A percentile compares a stretch with the other conserved stretches of the same genome.
Evolutionary conservation across 2,797 vertebrate genomes (phyloP).

Genomic region (Chelonia mydas): DNA sequence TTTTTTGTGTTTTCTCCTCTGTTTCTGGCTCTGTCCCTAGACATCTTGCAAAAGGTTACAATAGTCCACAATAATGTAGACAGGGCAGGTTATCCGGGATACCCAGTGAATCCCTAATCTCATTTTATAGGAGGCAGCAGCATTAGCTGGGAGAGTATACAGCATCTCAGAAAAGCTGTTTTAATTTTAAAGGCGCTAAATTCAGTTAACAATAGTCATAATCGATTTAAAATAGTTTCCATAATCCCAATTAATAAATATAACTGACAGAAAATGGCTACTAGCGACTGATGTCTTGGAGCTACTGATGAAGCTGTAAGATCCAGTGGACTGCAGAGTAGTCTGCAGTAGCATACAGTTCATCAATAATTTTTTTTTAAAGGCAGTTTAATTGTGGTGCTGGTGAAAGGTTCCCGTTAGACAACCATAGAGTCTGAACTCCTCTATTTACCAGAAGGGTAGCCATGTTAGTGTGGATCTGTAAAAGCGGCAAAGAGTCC

Average conservation of each 20-base stretch:
- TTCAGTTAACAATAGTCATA: not conserved
- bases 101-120: rapidly evolving
- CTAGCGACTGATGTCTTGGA: not conserved
- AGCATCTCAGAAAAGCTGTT: not conserved
- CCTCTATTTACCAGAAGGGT: too few species aligned
- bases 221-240: not conserved
- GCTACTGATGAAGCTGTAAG: not conserved
- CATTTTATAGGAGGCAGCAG: not conserved
- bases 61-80: not conserved
- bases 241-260: not conserved
- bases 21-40: not conserved
- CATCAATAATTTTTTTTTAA: not conserved
- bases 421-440: not conserved
- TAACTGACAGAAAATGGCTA: not conserved
- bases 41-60: not conserved
- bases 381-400: not conserved
- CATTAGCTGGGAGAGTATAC: not conserved
- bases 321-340: not conserved
- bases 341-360: not conserved
- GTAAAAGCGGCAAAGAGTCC: too few species aligned
- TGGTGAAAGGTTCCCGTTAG: not conserved
- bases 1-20: rapidly evolving
- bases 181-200: not conserved
- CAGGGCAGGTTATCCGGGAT: not conserved
- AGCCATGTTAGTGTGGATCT: too few species aligned